Conservation (phyloP, 2,797 vertebrate genomes). For the Pangasius sanitwongsei region DNA sequence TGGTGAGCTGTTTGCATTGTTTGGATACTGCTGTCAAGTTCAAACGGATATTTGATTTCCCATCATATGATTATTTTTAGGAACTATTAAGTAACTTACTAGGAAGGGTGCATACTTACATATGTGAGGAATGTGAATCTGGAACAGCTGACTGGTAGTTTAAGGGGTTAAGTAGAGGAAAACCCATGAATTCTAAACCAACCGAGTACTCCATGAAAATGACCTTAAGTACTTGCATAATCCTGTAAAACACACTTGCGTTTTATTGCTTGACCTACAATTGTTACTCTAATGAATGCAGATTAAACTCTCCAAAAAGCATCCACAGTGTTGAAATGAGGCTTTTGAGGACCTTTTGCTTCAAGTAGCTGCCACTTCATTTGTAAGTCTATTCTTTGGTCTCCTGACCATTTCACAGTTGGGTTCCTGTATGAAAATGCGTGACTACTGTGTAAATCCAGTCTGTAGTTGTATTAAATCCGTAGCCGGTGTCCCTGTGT, state of each 20-base stretch:
- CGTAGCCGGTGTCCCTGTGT: neutral
- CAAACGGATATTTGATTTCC: neutral
- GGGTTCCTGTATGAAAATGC: neutral
- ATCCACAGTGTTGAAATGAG: neutral
- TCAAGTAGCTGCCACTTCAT: conserved; percentile 18
- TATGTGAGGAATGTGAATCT: neutral
- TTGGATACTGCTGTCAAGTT: neutral
- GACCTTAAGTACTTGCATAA: no score
- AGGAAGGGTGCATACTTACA: no score
- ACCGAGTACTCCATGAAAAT: neutral
- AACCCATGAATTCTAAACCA: neutral
- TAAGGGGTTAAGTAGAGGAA: neutral
- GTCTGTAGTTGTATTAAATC: conserved; percentile 9
- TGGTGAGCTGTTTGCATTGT: neutral
- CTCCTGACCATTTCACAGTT: conserved; percentile 31
- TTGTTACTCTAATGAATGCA: neutral
- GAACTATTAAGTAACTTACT: neutral
- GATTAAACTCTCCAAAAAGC: neutral
- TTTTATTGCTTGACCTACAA: neutral
- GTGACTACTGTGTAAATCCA: neutral
- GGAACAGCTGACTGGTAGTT: neutral
- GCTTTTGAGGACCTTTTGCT: neutral
- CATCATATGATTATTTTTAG: neutral
- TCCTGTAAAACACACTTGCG: neutral
- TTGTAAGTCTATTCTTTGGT: conserved; percentile 4